A percentile compares a stretch with the other conserved stretches of the same genome.
These are phyloP conservation scores for Erannis defoliaria DNA, from an alignment of 2,888 invertebrate genomes.

Conservation along the genomic window DNA sequence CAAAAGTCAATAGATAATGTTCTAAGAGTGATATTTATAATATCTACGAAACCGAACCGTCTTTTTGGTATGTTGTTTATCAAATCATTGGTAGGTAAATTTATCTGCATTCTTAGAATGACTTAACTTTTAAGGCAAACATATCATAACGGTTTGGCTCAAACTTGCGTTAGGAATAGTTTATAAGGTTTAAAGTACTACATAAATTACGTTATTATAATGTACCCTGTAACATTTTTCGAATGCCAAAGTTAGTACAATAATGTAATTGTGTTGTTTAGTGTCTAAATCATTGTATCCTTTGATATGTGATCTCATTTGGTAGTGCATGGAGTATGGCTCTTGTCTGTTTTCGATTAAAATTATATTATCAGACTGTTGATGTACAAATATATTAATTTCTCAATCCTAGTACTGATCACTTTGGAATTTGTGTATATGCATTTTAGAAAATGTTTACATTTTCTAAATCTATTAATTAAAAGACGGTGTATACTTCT, in stretches of 20 bases:
- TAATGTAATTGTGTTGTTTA: constrained; percentile 73
- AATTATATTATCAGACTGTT: constrained; percentile 55
- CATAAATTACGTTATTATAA: constrained; percentile 50
- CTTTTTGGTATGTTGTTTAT: constrained; percentile 45
- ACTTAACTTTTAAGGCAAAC: constrained; percentile 56
- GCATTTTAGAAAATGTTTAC: constrained; percentile 75
- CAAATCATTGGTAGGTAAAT: constrained; percentile 41
- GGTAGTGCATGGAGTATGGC: constrained; percentile 69
- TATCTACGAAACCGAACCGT: constrained; percentile 46
- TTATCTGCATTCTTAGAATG: constrained; percentile 45
- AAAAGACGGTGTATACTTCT: constrained; percentile 51
- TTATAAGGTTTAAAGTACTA: constrained; percentile 56
- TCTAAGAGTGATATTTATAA: constrained; percentile 51
- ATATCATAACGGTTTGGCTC: constrained; percentile 73
- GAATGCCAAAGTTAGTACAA: constrained; percentile 79
- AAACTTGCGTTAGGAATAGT: constrained; percentile 68
- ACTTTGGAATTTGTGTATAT: constrained; percentile 74
- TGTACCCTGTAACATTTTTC: constrained; percentile 77
- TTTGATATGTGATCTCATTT: constrained; percentile 79
- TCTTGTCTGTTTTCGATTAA: constrained; percentile 55
- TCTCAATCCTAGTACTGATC: constrained; percentile 60
- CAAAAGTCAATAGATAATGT: constrained; percentile 51
- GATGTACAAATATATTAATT: constrained; percentile 62
- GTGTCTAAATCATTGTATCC: constrained; percentile 74
- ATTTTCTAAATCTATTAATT: constrained; percentile 54